Evolutionary conservation across 37 sponge, comb jelly and placozoan genomes (phyloP).

Genomic region (Halisarca cf. caerulea): DNA sequence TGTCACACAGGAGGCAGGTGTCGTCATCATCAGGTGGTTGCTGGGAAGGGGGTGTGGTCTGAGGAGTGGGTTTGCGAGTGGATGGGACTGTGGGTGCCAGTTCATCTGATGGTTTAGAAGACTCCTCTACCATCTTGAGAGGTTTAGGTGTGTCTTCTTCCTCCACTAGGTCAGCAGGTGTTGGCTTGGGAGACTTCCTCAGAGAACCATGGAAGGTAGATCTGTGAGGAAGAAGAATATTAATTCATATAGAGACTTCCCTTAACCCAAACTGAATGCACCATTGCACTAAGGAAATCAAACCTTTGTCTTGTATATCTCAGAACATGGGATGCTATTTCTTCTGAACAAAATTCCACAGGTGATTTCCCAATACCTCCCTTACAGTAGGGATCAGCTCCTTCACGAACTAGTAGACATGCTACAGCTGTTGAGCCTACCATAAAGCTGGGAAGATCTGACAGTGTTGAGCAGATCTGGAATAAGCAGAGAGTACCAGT

Average conservation of each 20-base stretch:
- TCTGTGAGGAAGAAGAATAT: neutral
- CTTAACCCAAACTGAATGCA: too few relatives aligned
- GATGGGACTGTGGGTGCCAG: neutral
- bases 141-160: neutral
- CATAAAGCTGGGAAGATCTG: too few relatives aligned
- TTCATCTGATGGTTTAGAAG: neutral
- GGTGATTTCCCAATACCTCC: neutral
- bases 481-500: too few relatives aligned
- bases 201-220: conserved; percentile 34
- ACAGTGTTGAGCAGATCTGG: too few relatives aligned
- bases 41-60: conserved; percentile 49
- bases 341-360: too few relatives aligned
- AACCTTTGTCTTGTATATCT: too few relatives aligned
- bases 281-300: too few relatives aligned
- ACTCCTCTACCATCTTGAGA: neutral
- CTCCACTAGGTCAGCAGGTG: neutral
- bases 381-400: conserved; percentile 57
- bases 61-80: conserved; percentile 50
- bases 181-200: conserved; percentile 6
- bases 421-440: conserved; percentile 49
- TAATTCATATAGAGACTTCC: too few relatives aligned
- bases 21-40: conserved; percentile 30
- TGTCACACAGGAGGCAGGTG: conserved; percentile 70
- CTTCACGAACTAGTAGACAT: conserved; percentile 86
- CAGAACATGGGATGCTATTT: too few relatives aligned